These are phyloP conservation scores for Rallus crepitans DNA, from an alignment of 2,797 vertebrate genomes.

Conservation along the genomic window DNA sequence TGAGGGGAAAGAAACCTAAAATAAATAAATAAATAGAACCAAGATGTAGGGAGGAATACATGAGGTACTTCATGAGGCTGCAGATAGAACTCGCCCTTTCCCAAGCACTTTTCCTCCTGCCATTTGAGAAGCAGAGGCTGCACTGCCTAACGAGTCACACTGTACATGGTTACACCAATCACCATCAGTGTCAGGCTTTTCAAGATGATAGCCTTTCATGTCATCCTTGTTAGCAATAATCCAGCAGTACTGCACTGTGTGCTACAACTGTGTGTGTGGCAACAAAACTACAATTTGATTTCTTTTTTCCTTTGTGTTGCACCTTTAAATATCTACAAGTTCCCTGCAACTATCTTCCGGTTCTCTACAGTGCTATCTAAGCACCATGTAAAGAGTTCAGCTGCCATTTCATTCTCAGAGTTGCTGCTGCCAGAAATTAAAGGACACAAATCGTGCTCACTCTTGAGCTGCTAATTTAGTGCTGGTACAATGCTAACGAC, in stretches of 20 bases:
- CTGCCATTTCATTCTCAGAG: constrained; percentile 6
- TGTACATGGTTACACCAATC: constrained; percentile 20
- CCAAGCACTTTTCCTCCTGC: neutral
- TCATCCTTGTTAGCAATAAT: constrained; percentile 37
- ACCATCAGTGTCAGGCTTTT: constrained; percentile 10
- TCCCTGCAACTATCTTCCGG: neutral
- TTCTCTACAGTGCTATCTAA: neutral
- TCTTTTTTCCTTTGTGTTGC: neutral
- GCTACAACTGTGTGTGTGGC: neutral
- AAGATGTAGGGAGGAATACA: neutral
- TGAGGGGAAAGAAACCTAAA: neutral
- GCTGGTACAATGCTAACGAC: neutral
- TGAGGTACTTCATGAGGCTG: neutral
- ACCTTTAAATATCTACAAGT: neutral
- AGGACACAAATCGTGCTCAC: neutral
- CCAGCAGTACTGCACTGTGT: neutral
- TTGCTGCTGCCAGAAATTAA: constrained; percentile 31
- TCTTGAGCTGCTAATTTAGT: constrained; percentile 20
- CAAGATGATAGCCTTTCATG: constrained; percentile 43
- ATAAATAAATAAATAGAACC: neutral
- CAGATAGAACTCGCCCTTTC: neutral
- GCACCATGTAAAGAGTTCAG: neutral
- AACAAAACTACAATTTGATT: neutral
- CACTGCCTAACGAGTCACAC: constrained; percentile 16
- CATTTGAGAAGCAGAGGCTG: constrained; percentile 56